These are phyloP conservation scores for Symphodus melops DNA, from an alignment of 2,113 vertebrate species.

Conservation along the genomic window DNA sequence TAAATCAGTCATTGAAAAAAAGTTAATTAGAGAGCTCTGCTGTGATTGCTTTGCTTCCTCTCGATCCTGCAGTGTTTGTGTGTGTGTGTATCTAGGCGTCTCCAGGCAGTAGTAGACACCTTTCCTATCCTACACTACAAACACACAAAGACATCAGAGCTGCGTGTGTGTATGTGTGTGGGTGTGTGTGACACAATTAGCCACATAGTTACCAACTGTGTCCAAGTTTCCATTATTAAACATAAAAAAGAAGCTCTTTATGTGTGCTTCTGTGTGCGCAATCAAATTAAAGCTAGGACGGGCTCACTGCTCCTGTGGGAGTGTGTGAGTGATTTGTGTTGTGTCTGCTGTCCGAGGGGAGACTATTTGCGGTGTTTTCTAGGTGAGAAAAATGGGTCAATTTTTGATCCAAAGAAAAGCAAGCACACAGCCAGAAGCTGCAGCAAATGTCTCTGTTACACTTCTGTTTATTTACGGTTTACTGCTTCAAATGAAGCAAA, in stretches of 20 bases:
- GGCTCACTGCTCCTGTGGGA: slow-evolving; percentile 39
- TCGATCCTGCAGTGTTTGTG: slow-evolving; percentile 34
- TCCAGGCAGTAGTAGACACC: slow-evolving; percentile 49
- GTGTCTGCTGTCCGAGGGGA: slow-evolving; percentile 37
- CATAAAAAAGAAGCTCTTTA: slow-evolving; percentile 8
- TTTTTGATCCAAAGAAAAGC: slow-evolving; percentile 21
- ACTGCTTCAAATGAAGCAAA: background rate
- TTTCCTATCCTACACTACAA: slow-evolving; percentile 25
- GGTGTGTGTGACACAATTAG: slow-evolving; percentile 27
- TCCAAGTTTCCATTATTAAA: slow-evolving; percentile 44
- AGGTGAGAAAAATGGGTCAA: slow-evolving; percentile 51
- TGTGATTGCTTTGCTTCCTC: slow-evolving; percentile 39
- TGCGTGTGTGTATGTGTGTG: background rate
- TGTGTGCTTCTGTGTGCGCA: slow-evolving; percentile 6
- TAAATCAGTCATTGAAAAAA: slow-evolving; percentile 34
- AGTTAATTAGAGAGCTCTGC: slow-evolving; percentile 44
- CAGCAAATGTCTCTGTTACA: background rate
- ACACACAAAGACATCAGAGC: slow-evolving; percentile 48
- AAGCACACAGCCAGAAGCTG: slow-evolving; percentile 4
- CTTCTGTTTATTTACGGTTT: background rate
- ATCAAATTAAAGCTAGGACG: slow-evolving; percentile 43
- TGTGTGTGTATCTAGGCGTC: slow-evolving; percentile 44
- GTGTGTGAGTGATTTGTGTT: slow-evolving; percentile 34
- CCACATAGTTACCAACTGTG: slow-evolving; percentile 28
- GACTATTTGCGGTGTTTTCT: slow-evolving; percentile 29